phyloP scores from a whole-genome alignment of 2,888 invertebrate species.

The Lasioglossum morio region DNA sequence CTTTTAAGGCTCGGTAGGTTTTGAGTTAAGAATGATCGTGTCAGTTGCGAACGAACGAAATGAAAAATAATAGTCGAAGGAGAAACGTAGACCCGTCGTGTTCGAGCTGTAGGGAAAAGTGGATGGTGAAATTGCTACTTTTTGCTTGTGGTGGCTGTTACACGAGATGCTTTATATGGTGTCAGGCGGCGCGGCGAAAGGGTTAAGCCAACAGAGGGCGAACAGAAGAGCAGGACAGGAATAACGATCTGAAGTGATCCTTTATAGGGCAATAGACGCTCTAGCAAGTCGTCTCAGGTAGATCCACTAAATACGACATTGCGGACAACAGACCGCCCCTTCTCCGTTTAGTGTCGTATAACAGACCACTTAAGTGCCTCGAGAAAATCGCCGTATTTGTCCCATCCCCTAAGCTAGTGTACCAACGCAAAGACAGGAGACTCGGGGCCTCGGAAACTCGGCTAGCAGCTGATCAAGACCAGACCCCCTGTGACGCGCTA shows the following conservation, averaged over 20 bases:
- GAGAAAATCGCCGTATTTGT: conserved; percentile 11
- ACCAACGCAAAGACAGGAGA: neutral
- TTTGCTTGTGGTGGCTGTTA: neutral
- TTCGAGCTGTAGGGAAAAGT: neutral
- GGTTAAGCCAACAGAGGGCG: conserved; percentile 8
- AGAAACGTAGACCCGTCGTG: neutral
- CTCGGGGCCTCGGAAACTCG: conserved; percentile 11
- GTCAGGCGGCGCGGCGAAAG: neutral
- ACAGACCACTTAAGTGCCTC: conserved; percentile 1
- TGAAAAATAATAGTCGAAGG: neutral
- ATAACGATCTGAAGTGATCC: conserved; percentile 16
- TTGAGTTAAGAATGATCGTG: neutral
- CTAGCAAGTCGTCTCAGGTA: neutral
- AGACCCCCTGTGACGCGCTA: conserved; percentile 41
- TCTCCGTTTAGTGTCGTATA: neutral
- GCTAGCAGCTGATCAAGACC: conserved; percentile 27
- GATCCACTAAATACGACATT: conserved; percentile 15
- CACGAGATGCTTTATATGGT: neutral
- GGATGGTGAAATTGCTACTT: neutral
- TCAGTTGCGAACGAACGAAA: neutral
- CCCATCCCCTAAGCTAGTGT: neutral
- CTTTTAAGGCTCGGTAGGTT: no score
- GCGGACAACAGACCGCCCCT: neutral
- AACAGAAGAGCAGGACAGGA: neutral
- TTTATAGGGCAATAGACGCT: neutral